Evolutionary conservation across 2,888 invertebrate genomes (phyloP).

Genomic region (Holacanthella duospinosa): DNA sequence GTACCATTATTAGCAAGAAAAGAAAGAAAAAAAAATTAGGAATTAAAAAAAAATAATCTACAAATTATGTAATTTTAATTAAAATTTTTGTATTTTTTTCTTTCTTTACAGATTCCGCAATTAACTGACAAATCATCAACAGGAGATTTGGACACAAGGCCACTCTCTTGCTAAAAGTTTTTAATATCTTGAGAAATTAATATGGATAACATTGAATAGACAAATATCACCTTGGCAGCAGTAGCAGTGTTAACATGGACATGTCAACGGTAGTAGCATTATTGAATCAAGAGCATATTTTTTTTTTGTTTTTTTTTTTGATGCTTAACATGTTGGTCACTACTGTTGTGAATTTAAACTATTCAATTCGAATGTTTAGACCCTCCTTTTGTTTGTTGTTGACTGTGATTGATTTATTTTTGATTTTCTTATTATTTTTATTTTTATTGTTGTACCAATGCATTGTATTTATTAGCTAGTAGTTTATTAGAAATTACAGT

Average conservation of each 20-base stretch:
- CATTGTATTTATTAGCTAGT: constrained; percentile 13
- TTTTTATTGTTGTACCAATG: constrained; percentile 16
- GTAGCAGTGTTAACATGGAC: too few species aligned
- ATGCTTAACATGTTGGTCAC: too few species aligned
- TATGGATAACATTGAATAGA: too few species aligned
- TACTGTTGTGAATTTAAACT: neutral
- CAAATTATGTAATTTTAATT: neutral
- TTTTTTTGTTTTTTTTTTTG: too few species aligned
- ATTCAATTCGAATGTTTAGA: neutral
- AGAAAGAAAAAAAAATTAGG: too few species aligned
- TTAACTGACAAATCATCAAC: constrained; percentile 34
- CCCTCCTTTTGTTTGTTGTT: constrained; percentile 1
- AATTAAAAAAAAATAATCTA: neutral
- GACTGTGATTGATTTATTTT: constrained; percentile 19
- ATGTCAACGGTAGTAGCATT: too few species aligned
- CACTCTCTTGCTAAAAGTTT: constrained; percentile 29
- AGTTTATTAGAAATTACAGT: too few species aligned
- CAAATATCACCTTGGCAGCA: too few species aligned
- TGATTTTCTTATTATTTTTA: constrained; percentile 9
- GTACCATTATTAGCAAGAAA: too few species aligned
- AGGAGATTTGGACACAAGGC: constrained; percentile 34
- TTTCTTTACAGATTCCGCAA: constrained; percentile 25
- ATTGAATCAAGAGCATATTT: too few species aligned
- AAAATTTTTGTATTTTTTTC: constrained; percentile 12
- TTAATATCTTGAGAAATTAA: too few species aligned